Evolutionary conservation across 2,113 vertebrate species (phyloP).

Genomic region (Solea solea): DNA sequence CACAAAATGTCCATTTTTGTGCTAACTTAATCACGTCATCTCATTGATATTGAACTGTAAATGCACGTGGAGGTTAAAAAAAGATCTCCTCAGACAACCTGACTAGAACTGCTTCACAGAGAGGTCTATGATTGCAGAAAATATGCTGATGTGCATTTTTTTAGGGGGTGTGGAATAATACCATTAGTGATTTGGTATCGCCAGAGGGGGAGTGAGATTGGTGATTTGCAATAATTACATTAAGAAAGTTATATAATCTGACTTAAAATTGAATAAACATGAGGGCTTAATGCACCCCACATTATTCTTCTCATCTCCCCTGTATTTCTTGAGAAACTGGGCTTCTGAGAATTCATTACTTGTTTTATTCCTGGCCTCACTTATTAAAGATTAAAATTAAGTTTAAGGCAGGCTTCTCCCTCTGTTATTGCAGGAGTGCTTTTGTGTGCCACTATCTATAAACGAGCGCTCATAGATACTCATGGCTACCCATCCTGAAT

Average conservation of each 20-base stretch:
- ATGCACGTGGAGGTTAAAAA: conserved; percentile 39
- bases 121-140: conserved; percentile 61
- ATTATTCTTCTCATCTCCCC: conserved; percentile 47
- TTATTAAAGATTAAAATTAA: conserved; percentile 67
- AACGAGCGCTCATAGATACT: conserved; percentile 42
- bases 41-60: conserved; percentile 68
- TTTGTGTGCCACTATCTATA: conserved; percentile 56
- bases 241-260: conserved; percentile 61
- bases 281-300: conserved; percentile 62
- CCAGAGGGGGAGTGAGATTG: conserved; percentile 38
- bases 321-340: conserved; percentile 64
- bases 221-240: conserved; percentile 71
- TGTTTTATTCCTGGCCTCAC: conserved; percentile 67
- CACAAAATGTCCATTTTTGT: conserved; percentile 53
- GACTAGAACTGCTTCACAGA: conserved; percentile 43
- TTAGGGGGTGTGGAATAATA: conserved; percentile 41
- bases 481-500: conserved; percentile 45
- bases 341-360: conserved; percentile 68
- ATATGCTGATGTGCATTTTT: conserved; percentile 73
- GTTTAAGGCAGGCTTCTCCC: conserved; percentile 55
- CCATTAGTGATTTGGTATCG: conserved; percentile 64
- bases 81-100: conserved; percentile 43
- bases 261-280: conserved; percentile 72
- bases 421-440: conserved; percentile 38
- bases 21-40: conserved; percentile 58